Evolutionary conservation across 2,797 vertebrate genomes (phyloP).

Genomic region (Ceryle rudis): DNA sequence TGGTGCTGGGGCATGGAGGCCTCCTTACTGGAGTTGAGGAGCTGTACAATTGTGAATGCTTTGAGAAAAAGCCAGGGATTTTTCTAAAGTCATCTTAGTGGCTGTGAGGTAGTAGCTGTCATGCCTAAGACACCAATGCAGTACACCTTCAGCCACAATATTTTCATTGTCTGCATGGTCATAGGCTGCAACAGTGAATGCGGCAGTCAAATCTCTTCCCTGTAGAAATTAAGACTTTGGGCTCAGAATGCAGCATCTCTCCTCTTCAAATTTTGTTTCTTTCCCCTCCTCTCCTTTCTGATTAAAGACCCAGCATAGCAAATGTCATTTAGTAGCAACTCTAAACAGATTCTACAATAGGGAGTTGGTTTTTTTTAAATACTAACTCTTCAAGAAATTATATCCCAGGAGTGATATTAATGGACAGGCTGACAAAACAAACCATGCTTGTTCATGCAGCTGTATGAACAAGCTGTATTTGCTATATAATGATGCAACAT

Average conservation of each 20-base stretch:
- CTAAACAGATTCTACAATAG: not conserved
- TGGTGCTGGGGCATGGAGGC: not conserved
- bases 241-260: not conserved
- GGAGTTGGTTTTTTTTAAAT: not conserved
- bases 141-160: not conserved
- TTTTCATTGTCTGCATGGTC: not conserved
- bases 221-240: not conserved
- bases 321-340: not conserved
- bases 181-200: not conserved
- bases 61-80: not conserved
- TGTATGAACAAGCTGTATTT: not conserved
- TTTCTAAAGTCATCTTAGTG: not conserved
- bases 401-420: not conserved
- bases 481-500: not conserved
- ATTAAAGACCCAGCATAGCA: not conserved
- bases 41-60: not conserved
- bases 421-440: not conserved
- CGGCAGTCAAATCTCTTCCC: not conserved
- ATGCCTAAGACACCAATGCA: not conserved
- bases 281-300: not conserved
- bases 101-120: not conserved
- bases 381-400: not conserved
- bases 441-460: not conserved
- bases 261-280: not conserved
- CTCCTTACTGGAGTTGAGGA: not conserved